Evolutionary conservation across 2,888 invertebrate species (phyloP), one percentile per base, ranked within the genome.

Genomic region (Leistus spinibarbis): DNA sequence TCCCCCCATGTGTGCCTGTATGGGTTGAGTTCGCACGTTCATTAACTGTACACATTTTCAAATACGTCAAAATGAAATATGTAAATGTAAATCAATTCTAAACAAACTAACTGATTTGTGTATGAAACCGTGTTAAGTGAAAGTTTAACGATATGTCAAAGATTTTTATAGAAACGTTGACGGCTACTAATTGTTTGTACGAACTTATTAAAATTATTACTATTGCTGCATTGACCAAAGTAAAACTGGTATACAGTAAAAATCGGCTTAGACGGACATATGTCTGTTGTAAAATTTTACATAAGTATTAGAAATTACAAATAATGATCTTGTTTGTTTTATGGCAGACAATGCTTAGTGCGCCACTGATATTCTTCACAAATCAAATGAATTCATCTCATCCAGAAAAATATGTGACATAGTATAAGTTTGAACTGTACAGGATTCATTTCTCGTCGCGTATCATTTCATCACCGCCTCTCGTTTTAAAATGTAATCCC

Each of bases 11-110:
- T 40, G 7, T 40, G 40, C 40, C 7, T 13, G 13, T 13, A 40
- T 40, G 3, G 13, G 10, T 4, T 4, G 4, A 40, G 40, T 40
- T 40, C 40, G 40, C 40, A 40, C 63, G 63, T 70, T 70, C 62
- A 70, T 70, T 70, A 70, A 63, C 62, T 63, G 68, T 40, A 54
- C 62, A 70, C 62, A 70, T 53, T 53, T 40, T 40, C 62, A 68
- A 62, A 70, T 70, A 63, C 63, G 10, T 54, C 16, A 53, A 63
- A 63, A 63, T 70, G 70, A 70, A 70, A 63, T 70, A 63, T 63
- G 53, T 63, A 27, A 63, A 60, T 60, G 70, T 63, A 70, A 70
- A 70, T 70, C 69, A 69, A 40, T 40, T 40, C 40, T 40, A 40
- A 40, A 40, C 40, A 13, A 40, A 40, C 40, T 40, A 40, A 40